Conservation (phyloP, 2,888 invertebrate species). For the Agapostemon virescens region DNA sequence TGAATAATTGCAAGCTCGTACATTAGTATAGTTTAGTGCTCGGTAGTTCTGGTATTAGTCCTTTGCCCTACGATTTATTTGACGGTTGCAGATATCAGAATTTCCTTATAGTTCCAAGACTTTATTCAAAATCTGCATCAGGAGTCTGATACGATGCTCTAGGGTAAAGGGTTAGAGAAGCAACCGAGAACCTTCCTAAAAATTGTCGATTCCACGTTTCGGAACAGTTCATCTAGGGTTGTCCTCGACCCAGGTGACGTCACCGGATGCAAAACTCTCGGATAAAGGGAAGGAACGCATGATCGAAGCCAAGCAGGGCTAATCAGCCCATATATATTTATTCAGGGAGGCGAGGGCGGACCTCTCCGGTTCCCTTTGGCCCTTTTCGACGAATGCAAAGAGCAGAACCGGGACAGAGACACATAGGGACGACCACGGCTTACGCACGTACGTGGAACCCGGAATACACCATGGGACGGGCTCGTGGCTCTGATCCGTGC, state of each 20-base stretch:
- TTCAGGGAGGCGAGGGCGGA: conserved; percentile 69
- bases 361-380: conserved; percentile 55
- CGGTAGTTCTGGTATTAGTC: no score
- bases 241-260: conserved; percentile 44
- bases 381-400: conserved; percentile 42
- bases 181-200: no score
- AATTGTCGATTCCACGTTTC: background rate
- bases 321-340: conserved; percentile 79
- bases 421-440: conserved; percentile 56
- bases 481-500: conserved; percentile 74
- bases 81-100: no score
- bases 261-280: conserved; percentile 59
- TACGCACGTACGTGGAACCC: conserved; percentile 70
- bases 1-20: no score
- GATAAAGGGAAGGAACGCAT: conserved; percentile 60
- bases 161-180: no score
- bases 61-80: no score
- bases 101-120: no score
- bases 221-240: background rate
- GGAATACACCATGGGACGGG: conserved; percentile 64
- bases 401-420: conserved; percentile 48
- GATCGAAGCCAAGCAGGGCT: conserved; percentile 72
- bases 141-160: no score
- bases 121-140: no score
- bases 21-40: no score